Conservation (phyloP, 2,113 vertebrate species). For the Sisor rabdophorus region DNA sequence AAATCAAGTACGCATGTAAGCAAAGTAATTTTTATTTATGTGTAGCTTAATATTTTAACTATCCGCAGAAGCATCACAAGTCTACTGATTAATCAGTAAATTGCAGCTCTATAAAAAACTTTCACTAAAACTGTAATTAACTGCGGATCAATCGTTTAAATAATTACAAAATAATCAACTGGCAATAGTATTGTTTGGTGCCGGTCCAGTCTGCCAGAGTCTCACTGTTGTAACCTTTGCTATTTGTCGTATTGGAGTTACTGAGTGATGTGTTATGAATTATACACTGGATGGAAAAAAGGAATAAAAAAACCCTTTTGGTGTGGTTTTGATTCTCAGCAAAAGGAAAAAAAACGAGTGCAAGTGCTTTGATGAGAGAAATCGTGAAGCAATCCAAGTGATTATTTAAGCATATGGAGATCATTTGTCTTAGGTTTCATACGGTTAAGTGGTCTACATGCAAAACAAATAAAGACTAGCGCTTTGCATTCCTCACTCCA, state of each 20-base stretch:
- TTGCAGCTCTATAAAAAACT: no score
- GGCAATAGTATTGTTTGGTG: neutral
- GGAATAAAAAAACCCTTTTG: neutral
- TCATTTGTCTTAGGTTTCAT: conserved; percentile 13
- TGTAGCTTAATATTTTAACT: no score
- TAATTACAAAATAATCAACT: no score
- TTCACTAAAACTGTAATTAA: no score
- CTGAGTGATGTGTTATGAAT: neutral
- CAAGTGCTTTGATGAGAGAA: conserved; percentile 21
- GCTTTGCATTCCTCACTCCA: neutral
- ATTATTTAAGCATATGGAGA: conserved; percentile 29
- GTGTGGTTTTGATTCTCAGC: conserved; percentile 7
- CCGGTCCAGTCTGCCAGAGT: neutral
- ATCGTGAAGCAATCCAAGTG: conserved; percentile 9
- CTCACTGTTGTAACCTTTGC: neutral
- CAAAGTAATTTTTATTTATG: no score
- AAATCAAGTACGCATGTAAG: no score
- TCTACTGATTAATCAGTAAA: no score
- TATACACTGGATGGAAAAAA: conserved; percentile 8
- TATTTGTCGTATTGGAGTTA: neutral
- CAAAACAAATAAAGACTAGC: conserved; percentile 26
- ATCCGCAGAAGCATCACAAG: no score
- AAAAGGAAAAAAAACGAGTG: neutral
- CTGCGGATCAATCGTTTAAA: no score
- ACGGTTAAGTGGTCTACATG: conserved; percentile 23